Conservation (phyloP, 2,113 vertebrate species). For the Cichladusa arquata region DNA sequence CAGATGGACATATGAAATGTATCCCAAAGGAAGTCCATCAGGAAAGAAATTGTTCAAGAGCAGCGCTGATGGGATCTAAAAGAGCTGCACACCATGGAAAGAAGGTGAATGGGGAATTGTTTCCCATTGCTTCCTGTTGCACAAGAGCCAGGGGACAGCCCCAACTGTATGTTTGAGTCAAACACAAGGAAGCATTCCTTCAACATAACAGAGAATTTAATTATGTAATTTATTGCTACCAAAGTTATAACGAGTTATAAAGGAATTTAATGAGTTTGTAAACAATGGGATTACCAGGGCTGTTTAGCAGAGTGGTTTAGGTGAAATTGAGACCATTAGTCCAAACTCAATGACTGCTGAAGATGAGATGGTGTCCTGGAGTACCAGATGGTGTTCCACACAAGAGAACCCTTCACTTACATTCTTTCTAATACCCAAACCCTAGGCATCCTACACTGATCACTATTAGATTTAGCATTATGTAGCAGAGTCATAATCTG, state of each 20-base stretch:
- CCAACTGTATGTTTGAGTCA: not conserved
- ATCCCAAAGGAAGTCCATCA: conserved; percentile 1
- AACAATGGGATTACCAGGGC: not conserved
- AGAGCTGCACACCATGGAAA: not conserved
- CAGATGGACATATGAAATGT: conserved; percentile 22
- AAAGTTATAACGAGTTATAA: not conserved
- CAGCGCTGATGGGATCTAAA: not conserved
- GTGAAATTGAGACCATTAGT: not conserved
- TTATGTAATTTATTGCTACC: not conserved
- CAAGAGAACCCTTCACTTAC: not conserved
- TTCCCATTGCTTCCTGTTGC: not conserved
- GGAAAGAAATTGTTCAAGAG: not conserved
- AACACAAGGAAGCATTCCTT: not conserved
- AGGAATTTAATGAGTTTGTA: not conserved
- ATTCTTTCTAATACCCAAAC: not conserved
- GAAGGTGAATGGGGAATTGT: not conserved
- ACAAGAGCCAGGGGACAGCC: not conserved
- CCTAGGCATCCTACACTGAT: not conserved
- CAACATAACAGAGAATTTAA: not conserved
- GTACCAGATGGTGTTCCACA: not conserved
- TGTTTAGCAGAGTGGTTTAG: not conserved
- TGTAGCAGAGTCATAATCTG: not conserved
- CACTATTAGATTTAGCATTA: not conserved
- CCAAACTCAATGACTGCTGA: not conserved
- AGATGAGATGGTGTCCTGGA: not conserved